phyloP scores from a whole-genome alignment of 2,113 vertebrate genomes.

The Monarcha castaneiventris region DNA sequence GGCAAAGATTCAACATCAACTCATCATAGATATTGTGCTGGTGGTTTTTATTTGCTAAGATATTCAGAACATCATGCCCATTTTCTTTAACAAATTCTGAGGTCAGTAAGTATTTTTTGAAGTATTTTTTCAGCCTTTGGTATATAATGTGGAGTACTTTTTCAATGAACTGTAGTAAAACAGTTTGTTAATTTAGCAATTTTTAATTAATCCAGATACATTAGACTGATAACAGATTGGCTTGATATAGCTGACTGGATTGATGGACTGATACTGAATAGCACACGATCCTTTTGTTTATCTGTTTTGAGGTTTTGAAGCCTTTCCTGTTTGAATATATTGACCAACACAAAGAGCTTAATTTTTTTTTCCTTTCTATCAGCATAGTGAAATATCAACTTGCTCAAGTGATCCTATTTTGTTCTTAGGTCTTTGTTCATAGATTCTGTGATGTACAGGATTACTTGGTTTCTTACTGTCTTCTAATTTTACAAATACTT shows the following conservation, averaged over 20 bases:
- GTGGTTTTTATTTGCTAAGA: neutral
- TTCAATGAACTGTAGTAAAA: neutral
- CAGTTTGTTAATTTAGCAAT: neutral
- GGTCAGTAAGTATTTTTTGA: neutral
- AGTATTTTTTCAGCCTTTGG: neutral
- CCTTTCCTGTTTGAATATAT: neutral
- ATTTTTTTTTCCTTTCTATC: neutral
- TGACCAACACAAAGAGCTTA: accelerated
- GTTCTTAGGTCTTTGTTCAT: neutral
- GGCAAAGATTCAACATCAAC: neutral
- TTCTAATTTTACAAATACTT: neutral
- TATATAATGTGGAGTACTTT: neutral
- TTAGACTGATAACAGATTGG: neutral
- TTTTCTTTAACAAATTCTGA: neutral
- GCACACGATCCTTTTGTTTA: neutral
- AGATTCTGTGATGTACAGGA: neutral
- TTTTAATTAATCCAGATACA: neutral
- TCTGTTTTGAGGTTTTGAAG: neutral
- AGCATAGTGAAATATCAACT: neutral
- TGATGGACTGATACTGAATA: neutral
- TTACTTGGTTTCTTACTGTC: neutral
- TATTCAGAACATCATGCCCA: neutral
- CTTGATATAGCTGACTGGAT: neutral
- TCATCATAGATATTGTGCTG: neutral
- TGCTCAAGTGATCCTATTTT: neutral